A percentile compares a stretch with the other conserved stretches of the same genome.
These are phyloP conservation scores for Opisthograptis luteolata DNA, from an alignment of 2,888 invertebrate genomes.

Conservation along the genomic window DNA sequence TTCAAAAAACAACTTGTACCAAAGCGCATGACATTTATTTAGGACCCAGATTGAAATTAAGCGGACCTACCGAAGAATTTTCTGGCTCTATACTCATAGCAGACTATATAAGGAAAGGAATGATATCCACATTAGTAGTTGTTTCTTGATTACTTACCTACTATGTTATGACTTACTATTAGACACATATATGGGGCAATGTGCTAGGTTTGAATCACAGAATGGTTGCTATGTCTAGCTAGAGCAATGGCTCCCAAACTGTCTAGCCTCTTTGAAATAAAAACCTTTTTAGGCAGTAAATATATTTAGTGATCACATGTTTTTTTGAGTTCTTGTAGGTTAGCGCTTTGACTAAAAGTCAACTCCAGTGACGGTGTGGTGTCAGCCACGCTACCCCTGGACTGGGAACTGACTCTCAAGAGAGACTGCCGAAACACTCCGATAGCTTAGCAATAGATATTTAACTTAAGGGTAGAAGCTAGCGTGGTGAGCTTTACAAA, in stretches of 20 bases:
- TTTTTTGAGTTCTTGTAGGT: too few species aligned
- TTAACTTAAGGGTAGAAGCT: too few species aligned
- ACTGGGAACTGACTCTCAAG: too few species aligned
- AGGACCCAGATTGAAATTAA: background rate
- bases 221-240: slow-evolving; percentile 33
- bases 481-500: too few species aligned
- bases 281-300: too few species aligned
- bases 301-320: too few species aligned
- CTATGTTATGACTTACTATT: too few species aligned
- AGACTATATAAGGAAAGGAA: slow-evolving; percentile 22
- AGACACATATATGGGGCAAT: slow-evolving; percentile 44
- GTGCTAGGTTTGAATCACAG: slow-evolving; percentile 40
- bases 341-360: too few species aligned
- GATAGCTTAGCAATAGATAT: too few species aligned
- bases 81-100: slow-evolving; percentile 1
- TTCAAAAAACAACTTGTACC: slow-evolving; percentile 12
- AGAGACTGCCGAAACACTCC: too few species aligned
- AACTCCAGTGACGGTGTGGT: too few species aligned
- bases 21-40: slow-evolving; percentile 6
- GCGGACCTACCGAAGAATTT: background rate
- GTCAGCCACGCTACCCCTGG: too few species aligned
- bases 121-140: slow-evolving; percentile 23
- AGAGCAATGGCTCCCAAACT: background rate
- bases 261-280: background rate
- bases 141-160: slow-evolving; percentile 35